Conservation (phyloP, 2,113 vertebrate genomes). For the Cryptotis parvus region DNA sequence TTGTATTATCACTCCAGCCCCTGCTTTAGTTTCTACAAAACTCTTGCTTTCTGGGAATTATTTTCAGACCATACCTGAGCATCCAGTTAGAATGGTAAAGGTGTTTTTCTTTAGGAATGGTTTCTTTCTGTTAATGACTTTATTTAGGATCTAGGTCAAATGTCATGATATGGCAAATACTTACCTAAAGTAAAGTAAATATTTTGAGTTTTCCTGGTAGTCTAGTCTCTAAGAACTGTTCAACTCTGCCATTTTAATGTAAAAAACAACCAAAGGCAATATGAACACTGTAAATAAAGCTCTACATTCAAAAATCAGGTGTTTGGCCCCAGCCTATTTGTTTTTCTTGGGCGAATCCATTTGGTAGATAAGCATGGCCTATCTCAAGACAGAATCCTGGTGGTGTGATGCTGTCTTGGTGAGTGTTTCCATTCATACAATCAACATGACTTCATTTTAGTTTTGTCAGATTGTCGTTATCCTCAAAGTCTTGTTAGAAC, state of each 20-base stretch:
- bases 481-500: conserved; percentile 59
- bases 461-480: conserved; percentile 57
- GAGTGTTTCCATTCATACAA: conserved; percentile 33
- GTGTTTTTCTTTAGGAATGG: too few species aligned
- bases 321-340: not conserved
- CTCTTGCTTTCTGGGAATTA: conserved; percentile 41
- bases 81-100: not conserved
- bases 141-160: not conserved
- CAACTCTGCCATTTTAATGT: rapidly evolving
- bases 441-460: conserved; percentile 46
- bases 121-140: too few species aligned
- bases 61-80: conserved; percentile 25
- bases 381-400: not conserved
- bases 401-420: not conserved
- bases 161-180: not conserved
- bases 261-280: not conserved
- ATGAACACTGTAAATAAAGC: not conserved
- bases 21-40: not conserved
- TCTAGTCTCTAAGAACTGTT: not conserved
- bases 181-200: conserved; percentile 24
- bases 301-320: not conserved
- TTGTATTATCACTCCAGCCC: too few species aligned
- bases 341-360: not conserved
- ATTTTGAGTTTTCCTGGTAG: not conserved
- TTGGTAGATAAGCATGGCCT: not conserved